phyloP scores from a whole-genome alignment of 2,888 invertebrate genomes.

The Spisula solida region DNA sequence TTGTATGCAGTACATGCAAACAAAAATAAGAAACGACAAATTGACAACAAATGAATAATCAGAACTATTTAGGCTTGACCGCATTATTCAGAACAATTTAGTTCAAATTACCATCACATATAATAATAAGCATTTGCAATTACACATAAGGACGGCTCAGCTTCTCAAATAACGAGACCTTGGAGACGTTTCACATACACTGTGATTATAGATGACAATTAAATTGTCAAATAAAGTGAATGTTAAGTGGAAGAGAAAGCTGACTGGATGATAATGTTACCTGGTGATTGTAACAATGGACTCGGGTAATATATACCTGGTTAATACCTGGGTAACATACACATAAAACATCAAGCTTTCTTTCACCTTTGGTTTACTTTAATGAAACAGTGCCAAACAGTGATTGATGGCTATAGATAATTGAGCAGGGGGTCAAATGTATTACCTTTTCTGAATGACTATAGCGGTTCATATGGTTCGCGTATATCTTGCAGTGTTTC shows the following conservation, averaged over 20 bases:
- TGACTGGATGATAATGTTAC: not conserved
- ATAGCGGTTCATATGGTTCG: too few species aligned
- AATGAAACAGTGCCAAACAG: not conserved
- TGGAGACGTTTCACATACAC: not conserved
- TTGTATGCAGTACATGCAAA: too few species aligned
- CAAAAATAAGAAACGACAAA: too few species aligned
- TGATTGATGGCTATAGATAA: too few species aligned
- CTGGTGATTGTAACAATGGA: not conserved
- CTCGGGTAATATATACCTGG: not conserved
- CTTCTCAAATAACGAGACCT: not conserved
- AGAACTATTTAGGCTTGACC: too few species aligned
- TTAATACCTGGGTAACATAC: not conserved
- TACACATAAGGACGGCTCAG: not conserved
- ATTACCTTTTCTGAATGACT: too few species aligned
- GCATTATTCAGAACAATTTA: too few species aligned
- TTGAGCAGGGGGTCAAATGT: too few species aligned
- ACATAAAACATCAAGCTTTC: not conserved
- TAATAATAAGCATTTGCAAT: not conserved
- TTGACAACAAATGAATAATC: too few species aligned
- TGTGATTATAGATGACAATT: not conserved
- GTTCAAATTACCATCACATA: too few species aligned
- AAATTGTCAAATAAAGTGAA: not conserved
- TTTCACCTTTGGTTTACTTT: not conserved
- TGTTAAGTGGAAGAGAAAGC: not conserved
- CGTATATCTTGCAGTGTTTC: too few species aligned